A percentile compares a stretch with the other conserved stretches of the same genome.
These are phyloP conservation scores for Dicyrtoma fusca DNA, from an alignment of 2,888 invertebrate species.

Conservation along the genomic window DNA sequence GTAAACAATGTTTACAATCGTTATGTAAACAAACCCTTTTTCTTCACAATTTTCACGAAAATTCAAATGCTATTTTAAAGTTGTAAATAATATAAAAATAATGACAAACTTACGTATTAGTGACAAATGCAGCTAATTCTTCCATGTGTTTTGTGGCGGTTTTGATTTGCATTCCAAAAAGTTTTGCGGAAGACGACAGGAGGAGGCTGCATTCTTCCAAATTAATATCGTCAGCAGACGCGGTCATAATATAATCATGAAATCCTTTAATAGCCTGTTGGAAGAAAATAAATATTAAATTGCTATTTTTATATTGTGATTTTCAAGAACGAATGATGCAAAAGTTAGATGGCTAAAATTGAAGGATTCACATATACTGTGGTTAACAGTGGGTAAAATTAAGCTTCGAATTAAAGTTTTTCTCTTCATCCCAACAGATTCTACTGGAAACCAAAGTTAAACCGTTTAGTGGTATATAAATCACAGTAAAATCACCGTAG, in stretches of 20 bases:
- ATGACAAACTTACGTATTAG: slow-evolving; percentile 27
- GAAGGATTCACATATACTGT: too few relatives aligned
- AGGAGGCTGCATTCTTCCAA: slow-evolving; percentile 32
- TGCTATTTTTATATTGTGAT: too few relatives aligned
- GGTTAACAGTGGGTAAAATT: too few relatives aligned
- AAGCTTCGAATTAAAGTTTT: too few relatives aligned
- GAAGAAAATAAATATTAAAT: background rate
- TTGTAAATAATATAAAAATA: background rate
- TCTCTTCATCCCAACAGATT: too few relatives aligned
- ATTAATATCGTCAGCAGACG: slow-evolving; percentile 21
- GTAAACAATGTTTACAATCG: slow-evolving; percentile 1
- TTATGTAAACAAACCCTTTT: background rate
- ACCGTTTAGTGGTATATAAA: too few relatives aligned
- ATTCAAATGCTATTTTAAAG: background rate
- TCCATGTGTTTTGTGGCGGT: slow-evolving; percentile 13
- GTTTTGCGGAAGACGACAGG: slow-evolving; percentile 14
- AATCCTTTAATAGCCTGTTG: slow-evolving; percentile 24
- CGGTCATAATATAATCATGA: slow-evolving; percentile 11
- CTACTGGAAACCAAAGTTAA: too few relatives aligned
- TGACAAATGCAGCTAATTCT: slow-evolving; percentile 21
- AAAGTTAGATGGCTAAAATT: too few relatives aligned
- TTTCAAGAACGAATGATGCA: too few relatives aligned
- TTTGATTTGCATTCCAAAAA: slow-evolving; percentile 26
- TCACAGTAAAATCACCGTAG: too few relatives aligned
- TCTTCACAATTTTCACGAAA: background rate